Evolutionary conservation across 2,113 vertebrate genomes (phyloP), one percentile per base, ranked within the genome.

Genomic region (Odontophorus gujanensis): DNA sequence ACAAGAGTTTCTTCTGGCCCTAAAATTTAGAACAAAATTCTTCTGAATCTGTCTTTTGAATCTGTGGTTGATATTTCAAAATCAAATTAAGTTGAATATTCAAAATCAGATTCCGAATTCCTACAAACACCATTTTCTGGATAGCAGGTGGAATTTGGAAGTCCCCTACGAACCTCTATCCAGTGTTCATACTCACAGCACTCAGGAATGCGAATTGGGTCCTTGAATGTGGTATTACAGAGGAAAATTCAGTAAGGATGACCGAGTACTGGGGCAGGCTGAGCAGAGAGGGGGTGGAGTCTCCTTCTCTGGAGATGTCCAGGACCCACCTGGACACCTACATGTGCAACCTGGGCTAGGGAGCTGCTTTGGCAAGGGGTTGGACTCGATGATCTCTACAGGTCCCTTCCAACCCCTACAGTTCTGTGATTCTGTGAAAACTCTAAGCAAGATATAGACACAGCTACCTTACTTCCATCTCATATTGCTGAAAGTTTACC

Each of bases 131-230:
- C 2, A 1, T 36, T 78, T 69, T 79, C 36, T 22, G 50, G n/a
- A 40, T 51, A 32, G 28, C 6, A 7, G 61, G 16, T 30, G 24
- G 5, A 9, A 36, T 28, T 61, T 34, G 36, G 34, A 67, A 62
- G 51, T 53, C 15, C 11, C 6, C 36, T n/a, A 2, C 36, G 73
- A 48, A 67, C 67, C 28, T 30, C 21, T 6, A 47, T 61, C 51
- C 20, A 5, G 0, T 17, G 38, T 25, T 71, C 30, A 28, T 24
- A 42, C 5, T 7, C 25, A 6, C 19, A 30, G 21, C 9, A 1
- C 47, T 71, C 57, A 22, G 57, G 30, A 69, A 40, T 26, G 8
- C 34, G 43, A 28, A 72, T 25, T 18, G 13, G 12, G 20, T 66
- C 13, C 34, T 77, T 47, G 24, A 48, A 38, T 8, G 5, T 34